Percentiles rank a stretch among this genome's conserved stretches.
phyloP scores from a whole-genome alignment of 2,113 vertebrate species.

The Dendrocopos noguchii region DNA sequence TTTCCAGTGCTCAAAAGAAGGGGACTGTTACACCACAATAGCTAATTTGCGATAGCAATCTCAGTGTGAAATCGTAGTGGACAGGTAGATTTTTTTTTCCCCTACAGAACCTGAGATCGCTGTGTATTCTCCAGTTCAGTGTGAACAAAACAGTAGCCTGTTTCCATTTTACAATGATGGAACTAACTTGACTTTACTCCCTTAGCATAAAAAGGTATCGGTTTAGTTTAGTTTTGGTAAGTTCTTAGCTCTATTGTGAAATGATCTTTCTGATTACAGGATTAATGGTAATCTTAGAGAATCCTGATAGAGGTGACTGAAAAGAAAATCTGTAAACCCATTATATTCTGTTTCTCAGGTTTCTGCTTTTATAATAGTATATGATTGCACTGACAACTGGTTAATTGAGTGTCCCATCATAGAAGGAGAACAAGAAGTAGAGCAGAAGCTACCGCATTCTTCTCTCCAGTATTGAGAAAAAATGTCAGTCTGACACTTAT shows the following conservation, averaged over 20 bases:
- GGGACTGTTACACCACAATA: constrained; percentile 44
- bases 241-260: constrained; percentile 59
- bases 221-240: constrained; percentile 34
- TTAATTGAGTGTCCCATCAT: neutral
- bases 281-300: constrained; percentile 66
- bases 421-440: neutral
- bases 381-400: constrained; percentile 55
- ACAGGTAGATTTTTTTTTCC: neutral
- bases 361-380: constrained; percentile 44
- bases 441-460: neutral
- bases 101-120: constrained; percentile 11
- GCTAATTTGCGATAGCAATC: constrained; percentile 39
- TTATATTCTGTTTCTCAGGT: neutral
- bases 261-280: constrained; percentile 38
- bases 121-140: neutral
- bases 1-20: constrained; percentile 28
- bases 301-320: constrained; percentile 28
- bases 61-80: constrained; percentile 59
- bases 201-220: constrained; percentile 2
- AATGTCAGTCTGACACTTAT: neutral
- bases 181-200: neutral
- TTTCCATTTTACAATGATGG: constrained; percentile 3
- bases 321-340: constrained; percentile 43
- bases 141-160: constrained; percentile 30
- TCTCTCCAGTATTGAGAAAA: neutral